Percentiles rank a stretch among this genome's conserved stretches.
Evolutionary conservation across 37 sponge, comb jelly and placozoan genomes (phyloP).

Genomic region (Bolinopsis microptera): DNA sequence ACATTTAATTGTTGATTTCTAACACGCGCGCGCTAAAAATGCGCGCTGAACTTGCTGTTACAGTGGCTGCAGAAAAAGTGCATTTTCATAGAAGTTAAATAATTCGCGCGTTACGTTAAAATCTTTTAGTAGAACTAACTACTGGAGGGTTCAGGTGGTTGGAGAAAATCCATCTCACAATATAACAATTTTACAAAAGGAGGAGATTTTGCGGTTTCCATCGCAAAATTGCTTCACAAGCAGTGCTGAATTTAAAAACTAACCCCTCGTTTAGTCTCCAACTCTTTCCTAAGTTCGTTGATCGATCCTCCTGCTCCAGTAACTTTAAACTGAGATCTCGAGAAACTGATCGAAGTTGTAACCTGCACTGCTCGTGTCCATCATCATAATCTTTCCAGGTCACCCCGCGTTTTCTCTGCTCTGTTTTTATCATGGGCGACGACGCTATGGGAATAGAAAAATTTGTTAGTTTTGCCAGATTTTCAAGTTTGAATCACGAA

Average conservation of each 20-base stretch:
- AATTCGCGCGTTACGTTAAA: slow-evolving; percentile 2
- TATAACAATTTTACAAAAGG: too few species aligned
- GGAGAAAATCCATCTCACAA: too few species aligned
- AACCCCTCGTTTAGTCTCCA: neutral
- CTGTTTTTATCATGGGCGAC: slow-evolving; percentile 44
- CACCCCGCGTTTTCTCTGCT: slow-evolving; percentile 3
- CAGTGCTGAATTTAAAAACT: neutral
- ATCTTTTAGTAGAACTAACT: too few species aligned
- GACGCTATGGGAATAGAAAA: neutral
- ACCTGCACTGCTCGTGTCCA: slow-evolving; percentile 8
- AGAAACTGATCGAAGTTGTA: neutral
- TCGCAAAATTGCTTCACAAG: too few species aligned
- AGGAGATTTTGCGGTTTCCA: too few species aligned
- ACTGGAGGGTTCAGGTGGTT: too few species aligned
- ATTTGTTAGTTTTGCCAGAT: neutral
- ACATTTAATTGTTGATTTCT: too few species aligned
- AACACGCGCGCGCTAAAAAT: neutral
- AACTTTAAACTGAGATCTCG: neutral
- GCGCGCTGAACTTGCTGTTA: neutral
- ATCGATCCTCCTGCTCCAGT: slow-evolving; percentile 31
- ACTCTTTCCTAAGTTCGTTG: neutral
- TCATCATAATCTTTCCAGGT: slow-evolving; percentile 27
- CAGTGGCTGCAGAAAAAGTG: slow-evolving; percentile 33
- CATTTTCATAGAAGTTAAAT: neutral
- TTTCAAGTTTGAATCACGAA: too few species aligned